These are phyloP conservation scores for Leptopilina myrica DNA, from an alignment of 2,888 invertebrate species.

Conservation along the genomic window DNA sequence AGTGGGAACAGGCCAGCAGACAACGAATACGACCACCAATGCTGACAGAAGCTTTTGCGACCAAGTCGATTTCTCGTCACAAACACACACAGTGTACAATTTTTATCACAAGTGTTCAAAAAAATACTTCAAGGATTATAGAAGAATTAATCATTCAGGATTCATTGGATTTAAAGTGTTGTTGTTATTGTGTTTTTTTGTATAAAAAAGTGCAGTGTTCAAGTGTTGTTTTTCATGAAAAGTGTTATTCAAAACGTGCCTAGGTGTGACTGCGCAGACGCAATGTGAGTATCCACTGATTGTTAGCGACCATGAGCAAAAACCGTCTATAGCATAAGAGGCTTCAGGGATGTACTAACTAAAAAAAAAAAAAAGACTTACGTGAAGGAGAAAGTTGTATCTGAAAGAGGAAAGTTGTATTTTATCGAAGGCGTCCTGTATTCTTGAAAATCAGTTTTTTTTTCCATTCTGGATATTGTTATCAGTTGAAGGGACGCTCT, in stretches of 20 bases:
- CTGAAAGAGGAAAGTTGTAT: neutral
- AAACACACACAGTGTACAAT: constrained; percentile 42
- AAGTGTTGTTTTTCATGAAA: neutral
- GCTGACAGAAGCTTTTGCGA: constrained; percentile 63
- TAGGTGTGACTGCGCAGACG: constrained; percentile 76
- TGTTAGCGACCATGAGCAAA: constrained; percentile 39
- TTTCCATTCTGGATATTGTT: neutral
- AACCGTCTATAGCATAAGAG: constrained; percentile 42
- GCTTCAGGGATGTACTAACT: constrained; percentile 29
- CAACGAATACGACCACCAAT: constrained; percentile 67
- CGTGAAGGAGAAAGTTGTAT: constrained; percentile 20
- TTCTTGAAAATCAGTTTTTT: neutral
- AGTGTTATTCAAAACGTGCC: constrained; percentile 44
- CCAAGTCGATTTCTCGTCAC: constrained; percentile 46
- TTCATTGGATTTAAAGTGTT: neutral
- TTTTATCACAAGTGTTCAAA: constrained; percentile 25
- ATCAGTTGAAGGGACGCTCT: constrained; percentile 52
- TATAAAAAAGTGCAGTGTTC: neutral
- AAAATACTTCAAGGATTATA: neutral
- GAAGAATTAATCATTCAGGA: neutral
- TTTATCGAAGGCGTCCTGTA: constrained; percentile 3
- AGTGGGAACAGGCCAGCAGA: constrained; percentile 55
- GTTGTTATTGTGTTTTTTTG: no score
- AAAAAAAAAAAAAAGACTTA: neutral
- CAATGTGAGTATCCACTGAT: constrained; percentile 69